phyloP scores from a whole-genome alignment of 2,113 vertebrate genomes.

The Chroicocephalus ridibundus region DNA sequence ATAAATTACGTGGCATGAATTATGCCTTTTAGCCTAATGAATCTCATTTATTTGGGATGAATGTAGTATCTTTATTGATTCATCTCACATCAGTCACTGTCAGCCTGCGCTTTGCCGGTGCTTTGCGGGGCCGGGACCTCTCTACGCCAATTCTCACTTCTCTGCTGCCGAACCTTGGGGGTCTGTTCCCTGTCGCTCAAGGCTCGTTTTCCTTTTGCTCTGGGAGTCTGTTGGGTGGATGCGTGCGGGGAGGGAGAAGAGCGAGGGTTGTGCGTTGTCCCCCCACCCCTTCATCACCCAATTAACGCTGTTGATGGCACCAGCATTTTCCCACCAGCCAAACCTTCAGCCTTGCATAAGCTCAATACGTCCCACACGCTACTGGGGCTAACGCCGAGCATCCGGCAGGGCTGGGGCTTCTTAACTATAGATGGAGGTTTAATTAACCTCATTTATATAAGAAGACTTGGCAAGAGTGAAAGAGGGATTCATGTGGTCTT shows the following conservation, averaged over 20 bases:
- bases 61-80: not conserved
- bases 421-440: accelerated
- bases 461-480: accelerated
- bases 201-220: accelerated
- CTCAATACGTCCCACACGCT: accelerated
- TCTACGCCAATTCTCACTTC: accelerated
- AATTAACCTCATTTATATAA: accelerated
- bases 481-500: accelerated
- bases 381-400: accelerated
- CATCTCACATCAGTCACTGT: not conserved
- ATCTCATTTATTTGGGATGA: not conserved
- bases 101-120: accelerated
- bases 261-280: accelerated
- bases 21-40: not conserved
- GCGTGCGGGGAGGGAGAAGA: accelerated
- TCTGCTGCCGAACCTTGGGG: accelerated
- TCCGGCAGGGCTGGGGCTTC: not conserved
- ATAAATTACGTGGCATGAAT: not conserved
- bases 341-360: not conserved
- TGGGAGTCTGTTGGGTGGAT: not conserved
- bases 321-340: not conserved
- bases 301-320: accelerated
- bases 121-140: accelerated
- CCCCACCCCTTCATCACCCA: not conserved
- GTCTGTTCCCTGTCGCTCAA: accelerated